Conservation (phyloP, 1,140 invertebrate genomes). For the Trypoxylus dichotomus region DNA sequence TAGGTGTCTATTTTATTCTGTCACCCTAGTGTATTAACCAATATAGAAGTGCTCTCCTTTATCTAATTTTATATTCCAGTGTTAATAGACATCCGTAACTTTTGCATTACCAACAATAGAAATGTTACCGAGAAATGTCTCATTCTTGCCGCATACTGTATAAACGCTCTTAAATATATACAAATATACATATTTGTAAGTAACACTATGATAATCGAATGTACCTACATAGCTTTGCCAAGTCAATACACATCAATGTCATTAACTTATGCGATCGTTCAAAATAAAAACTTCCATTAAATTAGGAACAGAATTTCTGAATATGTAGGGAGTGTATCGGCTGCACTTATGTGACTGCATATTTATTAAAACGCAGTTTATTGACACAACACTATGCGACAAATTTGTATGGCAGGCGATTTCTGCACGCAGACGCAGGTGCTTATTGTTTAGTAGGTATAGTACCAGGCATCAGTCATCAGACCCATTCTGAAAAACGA, state of each 20-base stretch:
- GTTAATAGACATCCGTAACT: too few relatives aligned
- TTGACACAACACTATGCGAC: slow-evolving; percentile 13
- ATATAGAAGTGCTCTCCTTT: too few relatives aligned
- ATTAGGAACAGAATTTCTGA: slow-evolving; percentile 25
- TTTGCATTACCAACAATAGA: too few relatives aligned
- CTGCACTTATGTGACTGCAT: not conserved
- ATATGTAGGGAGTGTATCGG: not conserved
- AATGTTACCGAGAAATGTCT: too few relatives aligned
- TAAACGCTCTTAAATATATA: too few relatives aligned
- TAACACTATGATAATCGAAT: not conserved
- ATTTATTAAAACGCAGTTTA: slow-evolving; percentile 16
- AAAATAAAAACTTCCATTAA: not conserved
- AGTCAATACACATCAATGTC: not conserved
- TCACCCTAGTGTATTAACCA: too few relatives aligned
- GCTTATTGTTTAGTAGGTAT: slow-evolving; percentile 4
- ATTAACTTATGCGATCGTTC: not conserved
- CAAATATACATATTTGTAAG: too few relatives aligned
- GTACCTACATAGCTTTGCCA: not conserved
- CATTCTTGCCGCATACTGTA: too few relatives aligned
- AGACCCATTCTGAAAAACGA: slow-evolving; percentile 19
- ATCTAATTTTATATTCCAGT: too few relatives aligned
- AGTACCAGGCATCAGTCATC: slow-evolving; percentile 12
- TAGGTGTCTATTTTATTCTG: too few relatives aligned
- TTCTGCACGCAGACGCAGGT: slow-evolving; percentile 16
- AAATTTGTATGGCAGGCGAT: slow-evolving; percentile 17